Conservation (phyloP, 2,797 vertebrate genomes). For the Phylloscopus collybita region DNA sequence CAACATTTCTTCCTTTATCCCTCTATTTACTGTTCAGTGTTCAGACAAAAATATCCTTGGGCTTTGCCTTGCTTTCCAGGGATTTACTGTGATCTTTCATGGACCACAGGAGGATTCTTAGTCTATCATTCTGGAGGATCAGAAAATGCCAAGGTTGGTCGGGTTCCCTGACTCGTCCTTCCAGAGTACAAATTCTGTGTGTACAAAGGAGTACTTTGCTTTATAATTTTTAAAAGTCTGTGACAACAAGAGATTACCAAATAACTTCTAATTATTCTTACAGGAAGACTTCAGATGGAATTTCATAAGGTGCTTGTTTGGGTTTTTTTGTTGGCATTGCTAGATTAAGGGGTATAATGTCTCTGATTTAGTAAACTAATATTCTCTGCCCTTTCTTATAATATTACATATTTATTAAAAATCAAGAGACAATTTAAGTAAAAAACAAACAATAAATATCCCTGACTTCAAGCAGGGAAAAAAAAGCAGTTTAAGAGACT, state of each 20-base stretch:
- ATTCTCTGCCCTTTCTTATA: not conserved
- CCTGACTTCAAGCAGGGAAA: not conserved
- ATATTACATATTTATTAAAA: not conserved
- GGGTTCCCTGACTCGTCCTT: not conserved
- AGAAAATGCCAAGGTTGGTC: not conserved
- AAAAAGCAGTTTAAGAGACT: not conserved
- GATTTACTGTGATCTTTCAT: not conserved
- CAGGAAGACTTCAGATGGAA: not conserved
- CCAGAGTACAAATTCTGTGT: not conserved
- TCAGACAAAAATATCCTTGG: not conserved
- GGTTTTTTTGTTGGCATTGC: not conserved
- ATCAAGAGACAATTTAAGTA: not conserved
- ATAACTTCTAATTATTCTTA: not conserved
- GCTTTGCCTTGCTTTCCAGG: constrained; percentile 4
- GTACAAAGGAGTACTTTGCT: not conserved
- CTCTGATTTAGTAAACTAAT: not conserved
- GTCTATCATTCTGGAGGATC: not conserved
- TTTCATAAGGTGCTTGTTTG: accelerated
- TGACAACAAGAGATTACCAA: not conserved
- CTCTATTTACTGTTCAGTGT: not conserved
- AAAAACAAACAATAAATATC: not conserved
- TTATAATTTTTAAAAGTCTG: not conserved
- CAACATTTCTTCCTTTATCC: not conserved
- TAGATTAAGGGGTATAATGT: not conserved
- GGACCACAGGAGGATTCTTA: not conserved